A percentile compares a stretch with the other conserved stretches of the same genome.
These are phyloP conservation scores for Embiotoca jacksoni DNA, from an alignment of 2,113 vertebrate genomes.

Conservation along the genomic window DNA sequence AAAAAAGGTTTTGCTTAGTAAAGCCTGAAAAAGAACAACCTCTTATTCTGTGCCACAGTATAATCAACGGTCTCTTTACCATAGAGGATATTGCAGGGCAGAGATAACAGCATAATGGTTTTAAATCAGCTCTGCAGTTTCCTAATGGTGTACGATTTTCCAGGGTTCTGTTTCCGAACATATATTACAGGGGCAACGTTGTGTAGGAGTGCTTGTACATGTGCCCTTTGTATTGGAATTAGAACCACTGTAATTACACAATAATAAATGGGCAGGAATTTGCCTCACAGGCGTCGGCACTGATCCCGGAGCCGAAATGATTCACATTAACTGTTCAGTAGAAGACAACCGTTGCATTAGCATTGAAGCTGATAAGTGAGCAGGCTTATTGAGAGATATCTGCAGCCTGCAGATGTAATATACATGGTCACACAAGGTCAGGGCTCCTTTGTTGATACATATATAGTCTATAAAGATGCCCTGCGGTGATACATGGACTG, in stretches of 20 bases:
- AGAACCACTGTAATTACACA: constrained; percentile 46
- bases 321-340: constrained; percentile 27
- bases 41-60: constrained; percentile 10
- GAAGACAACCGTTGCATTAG: constrained; percentile 32
- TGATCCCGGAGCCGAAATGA: constrained; percentile 3
- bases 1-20: neutral
- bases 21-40: constrained; percentile 1
- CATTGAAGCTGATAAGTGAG: constrained; percentile 28
- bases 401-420: constrained; percentile 47
- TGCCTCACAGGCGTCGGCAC: neutral
- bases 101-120: constrained; percentile 52
- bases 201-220: constrained; percentile 8
- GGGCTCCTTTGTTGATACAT: constrained; percentile 48
- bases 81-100: constrained; percentile 25
- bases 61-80: constrained; percentile 35
- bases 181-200: constrained; percentile 43
- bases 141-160: constrained; percentile 39
- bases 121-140: constrained; percentile 38
- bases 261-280: constrained; percentile 40
- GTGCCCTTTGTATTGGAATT: constrained; percentile 48
- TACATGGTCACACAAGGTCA: constrained; percentile 58
- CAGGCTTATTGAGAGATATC: constrained; percentile 41
- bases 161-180: constrained; percentile 20
- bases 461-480: constrained; percentile 40
- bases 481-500: constrained; percentile 34